phyloP scores from a whole-genome alignment of 2,888 invertebrate species.

The Harpalus rubripes region DNA sequence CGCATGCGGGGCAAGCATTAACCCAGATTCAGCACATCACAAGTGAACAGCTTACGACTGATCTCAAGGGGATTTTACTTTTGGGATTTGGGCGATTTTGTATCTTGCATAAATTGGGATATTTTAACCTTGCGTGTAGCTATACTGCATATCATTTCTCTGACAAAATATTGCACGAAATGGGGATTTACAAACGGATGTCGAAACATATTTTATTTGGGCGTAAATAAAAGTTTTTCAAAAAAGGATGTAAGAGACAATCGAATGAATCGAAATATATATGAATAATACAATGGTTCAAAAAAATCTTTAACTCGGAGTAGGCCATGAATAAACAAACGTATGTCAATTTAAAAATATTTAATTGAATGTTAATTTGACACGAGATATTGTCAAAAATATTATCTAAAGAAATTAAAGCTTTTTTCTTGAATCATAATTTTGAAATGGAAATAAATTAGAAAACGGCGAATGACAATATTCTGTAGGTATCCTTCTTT shows the following conservation, averaged over 20 bases:
- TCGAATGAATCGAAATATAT: neutral
- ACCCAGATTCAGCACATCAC: conserved; percentile 41
- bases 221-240: neutral
- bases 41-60: conserved; percentile 48
- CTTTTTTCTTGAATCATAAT: too few species aligned
- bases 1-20: conserved; percentile 25
- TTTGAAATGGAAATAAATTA: too few species aligned
- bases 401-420: too few species aligned
- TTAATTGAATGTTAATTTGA: too few species aligned
- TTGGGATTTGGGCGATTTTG: conserved; percentile 49
- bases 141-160: conserved; percentile 48
- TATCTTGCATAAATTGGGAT: conserved; percentile 44
- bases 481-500: too few species aligned
- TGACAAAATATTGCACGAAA: conserved; percentile 31
- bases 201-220: conserved; percentile 20
- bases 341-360: too few species aligned
- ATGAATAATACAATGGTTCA: too few species aligned
- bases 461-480: too few species aligned
- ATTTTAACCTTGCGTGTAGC: conserved; percentile 29
- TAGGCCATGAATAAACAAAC: too few species aligned
- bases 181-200: conserved; percentile 12
- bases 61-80: conserved; percentile 45
- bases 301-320: too few species aligned
- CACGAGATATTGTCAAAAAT: too few species aligned
- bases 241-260: neutral